These are phyloP conservation scores for Lepus europaeus DNA, from an alignment of 2,113 vertebrate genomes.

Conservation along the genomic window DNA sequence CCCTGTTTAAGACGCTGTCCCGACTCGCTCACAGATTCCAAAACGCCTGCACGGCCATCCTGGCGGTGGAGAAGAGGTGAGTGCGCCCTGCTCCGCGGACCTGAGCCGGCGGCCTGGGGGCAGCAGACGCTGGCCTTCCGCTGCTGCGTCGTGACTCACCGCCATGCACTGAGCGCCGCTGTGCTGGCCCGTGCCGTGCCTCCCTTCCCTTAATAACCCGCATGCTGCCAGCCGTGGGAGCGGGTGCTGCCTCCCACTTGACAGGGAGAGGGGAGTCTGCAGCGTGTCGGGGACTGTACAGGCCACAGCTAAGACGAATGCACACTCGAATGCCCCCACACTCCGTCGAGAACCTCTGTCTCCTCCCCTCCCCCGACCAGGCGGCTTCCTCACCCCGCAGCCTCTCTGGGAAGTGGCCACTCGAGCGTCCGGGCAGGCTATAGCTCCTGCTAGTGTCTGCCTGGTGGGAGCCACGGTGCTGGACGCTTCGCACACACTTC, in stretches of 20 bases:
- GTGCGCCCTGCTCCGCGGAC: constrained; percentile 73
- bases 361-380: neutral
- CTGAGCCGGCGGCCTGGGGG: rapidly evolving
- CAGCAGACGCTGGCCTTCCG: no score
- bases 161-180: rapidly evolving
- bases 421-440: rapidly evolving
- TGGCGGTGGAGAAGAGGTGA: constrained; percentile 95
- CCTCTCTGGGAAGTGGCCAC: rapidly evolving
- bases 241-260: rapidly evolving
- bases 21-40: constrained; percentile 89
- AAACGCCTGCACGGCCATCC: constrained; percentile 88
- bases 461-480: rapidly evolving
- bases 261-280: neutral
- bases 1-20: constrained; percentile 91
- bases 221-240: rapidly evolving
- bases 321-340: rapidly evolving
- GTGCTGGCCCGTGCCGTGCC: rapidly evolving
- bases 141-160: rapidly evolving
- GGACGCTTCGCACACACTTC: rapidly evolving
- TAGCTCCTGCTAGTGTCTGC: rapidly evolving
- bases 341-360: rapidly evolving
- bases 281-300: rapidly evolving
- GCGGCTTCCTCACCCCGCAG: neutral
- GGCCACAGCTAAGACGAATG: neutral
- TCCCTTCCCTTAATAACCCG: rapidly evolving